Evolutionary conservation across 2,797 vertebrate species (phyloP).

Genomic region (Syngnathus rostellatus): DNA sequence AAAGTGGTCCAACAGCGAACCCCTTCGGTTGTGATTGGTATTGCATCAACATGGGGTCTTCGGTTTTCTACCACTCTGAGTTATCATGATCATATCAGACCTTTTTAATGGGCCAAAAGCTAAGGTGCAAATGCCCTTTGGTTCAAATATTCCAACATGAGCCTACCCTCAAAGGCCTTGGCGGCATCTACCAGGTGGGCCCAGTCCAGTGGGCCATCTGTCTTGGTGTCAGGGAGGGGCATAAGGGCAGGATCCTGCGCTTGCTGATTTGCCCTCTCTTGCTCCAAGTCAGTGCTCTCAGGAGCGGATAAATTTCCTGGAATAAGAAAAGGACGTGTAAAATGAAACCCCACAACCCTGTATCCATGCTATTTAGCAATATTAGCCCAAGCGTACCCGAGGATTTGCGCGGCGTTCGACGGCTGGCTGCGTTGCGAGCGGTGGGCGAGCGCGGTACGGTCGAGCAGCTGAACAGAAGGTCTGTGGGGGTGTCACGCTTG

Average conservation of each 20-base stretch:
- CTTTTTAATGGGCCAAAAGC: too few species aligned
- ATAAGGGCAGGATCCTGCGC: constrained; percentile 86
- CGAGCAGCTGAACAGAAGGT: constrained; percentile 88
- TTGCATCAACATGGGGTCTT: not conserved
- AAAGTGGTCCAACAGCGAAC: constrained; percentile 17
- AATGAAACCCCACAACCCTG: constrained; percentile 6
- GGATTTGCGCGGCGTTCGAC: constrained; percentile 85
- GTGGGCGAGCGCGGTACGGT: constrained; percentile 82
- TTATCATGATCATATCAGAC: too few species aligned
- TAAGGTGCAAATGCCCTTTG: too few species aligned
- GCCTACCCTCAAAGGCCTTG: constrained; percentile 90
- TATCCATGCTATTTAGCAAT: not conserved
- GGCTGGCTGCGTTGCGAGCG: constrained; percentile 68
- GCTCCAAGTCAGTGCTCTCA: constrained; percentile 80
- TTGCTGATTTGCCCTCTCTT: constrained; percentile 75
- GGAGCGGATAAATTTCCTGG: constrained; percentile 87
- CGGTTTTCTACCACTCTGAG: not conserved
- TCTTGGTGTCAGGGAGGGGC: constrained; percentile 84
- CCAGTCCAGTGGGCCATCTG: constrained; percentile 89
- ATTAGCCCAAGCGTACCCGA: constrained; percentile 66
- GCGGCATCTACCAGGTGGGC: constrained; percentile 93
- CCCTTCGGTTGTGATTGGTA: constrained; percentile 25
- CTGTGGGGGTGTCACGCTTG: constrained; percentile 76
- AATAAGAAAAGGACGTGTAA: constrained; percentile 1
- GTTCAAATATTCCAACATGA: not conserved